Percentiles rank a stretch among this genome's conserved stretches.
phyloP scores from a whole-genome alignment of 2,888 invertebrate species.

The Drosophila melanosoma region DNA sequence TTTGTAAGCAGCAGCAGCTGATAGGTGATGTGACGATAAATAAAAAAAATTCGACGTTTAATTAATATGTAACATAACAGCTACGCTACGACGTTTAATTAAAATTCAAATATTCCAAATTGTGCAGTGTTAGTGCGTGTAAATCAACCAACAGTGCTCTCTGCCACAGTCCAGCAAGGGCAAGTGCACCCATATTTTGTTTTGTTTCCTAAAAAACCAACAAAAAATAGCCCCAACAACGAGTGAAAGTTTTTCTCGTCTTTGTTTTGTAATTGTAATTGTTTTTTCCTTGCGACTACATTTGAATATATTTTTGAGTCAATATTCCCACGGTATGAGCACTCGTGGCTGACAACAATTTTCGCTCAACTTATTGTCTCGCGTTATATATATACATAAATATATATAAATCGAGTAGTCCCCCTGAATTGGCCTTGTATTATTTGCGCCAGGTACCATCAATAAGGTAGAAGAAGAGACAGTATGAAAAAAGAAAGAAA shows the following conservation, averaged over 20 bases:
- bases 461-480: conserved; percentile 48
- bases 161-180: conserved; percentile 53
- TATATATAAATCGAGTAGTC: conserved; percentile 48
- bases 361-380: conserved; percentile 54
- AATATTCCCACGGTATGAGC: conserved; percentile 49
- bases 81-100: conserved; percentile 58
- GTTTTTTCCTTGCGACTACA: conserved; percentile 48
- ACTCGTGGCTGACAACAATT: conserved; percentile 53
- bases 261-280: conserved; percentile 77
- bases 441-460: conserved; percentile 76
- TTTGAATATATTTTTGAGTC: conserved; percentile 44
- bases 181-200: conserved; percentile 49
- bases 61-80: conserved; percentile 65
- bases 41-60: conserved; percentile 62
- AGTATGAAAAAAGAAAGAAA: conserved; percentile 7
- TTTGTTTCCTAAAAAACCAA: conserved; percentile 21
- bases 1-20: conserved; percentile 65
- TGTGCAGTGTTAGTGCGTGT: conserved; percentile 55
- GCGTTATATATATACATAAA: conserved; percentile 21
- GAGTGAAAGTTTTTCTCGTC: conserved; percentile 75
- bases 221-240: conserved; percentile 44
- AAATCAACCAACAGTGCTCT: conserved; percentile 43
- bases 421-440: conserved; percentile 68
- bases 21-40: conserved; percentile 72
- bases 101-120: conserved; percentile 68